phyloP scores from a whole-genome alignment of 2,113 vertebrate species.

The Girardinichthys multiradiatus region DNA sequence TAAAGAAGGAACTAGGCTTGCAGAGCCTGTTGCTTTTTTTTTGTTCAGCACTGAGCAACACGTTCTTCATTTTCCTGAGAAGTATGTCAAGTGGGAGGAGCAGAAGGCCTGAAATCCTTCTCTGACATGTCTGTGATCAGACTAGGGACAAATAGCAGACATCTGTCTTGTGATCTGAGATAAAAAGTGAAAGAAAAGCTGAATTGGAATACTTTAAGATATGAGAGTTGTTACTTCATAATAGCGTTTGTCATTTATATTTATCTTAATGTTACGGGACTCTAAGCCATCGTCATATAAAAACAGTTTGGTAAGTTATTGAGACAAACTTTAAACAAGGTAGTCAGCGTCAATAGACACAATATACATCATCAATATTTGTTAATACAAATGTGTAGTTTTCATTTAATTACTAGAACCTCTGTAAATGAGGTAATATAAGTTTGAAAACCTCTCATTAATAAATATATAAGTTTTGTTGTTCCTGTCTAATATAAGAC shows the following conservation, averaged over 20 bases:
- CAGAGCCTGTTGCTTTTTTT: too few relatives aligned
- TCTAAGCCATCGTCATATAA: neutral
- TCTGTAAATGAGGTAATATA: too few relatives aligned
- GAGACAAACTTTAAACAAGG: neutral
- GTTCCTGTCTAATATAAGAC: too few relatives aligned
- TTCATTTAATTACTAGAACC: neutral
- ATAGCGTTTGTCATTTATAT: neutral
- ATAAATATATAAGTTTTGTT: too few relatives aligned
- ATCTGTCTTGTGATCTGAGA: neutral
- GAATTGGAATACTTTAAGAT: too few relatives aligned
- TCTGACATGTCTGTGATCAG: neutral
- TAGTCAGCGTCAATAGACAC: too few relatives aligned
- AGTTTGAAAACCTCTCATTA: too few relatives aligned
- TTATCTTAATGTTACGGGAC: neutral
- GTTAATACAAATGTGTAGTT: neutral
- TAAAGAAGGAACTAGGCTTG: too few relatives aligned
- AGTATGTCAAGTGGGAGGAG: neutral
- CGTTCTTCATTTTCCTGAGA: neutral
- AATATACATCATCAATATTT: neutral
- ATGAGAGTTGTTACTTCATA: too few relatives aligned
- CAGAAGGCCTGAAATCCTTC: neutral
- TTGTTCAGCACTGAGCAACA: too few relatives aligned
- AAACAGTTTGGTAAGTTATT: neutral
- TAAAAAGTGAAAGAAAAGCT: neutral
- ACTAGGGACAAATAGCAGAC: neutral